Evolutionary conservation across 2,113 vertebrate genomes (phyloP).

Genomic region (Callopanchax toddi): DNA sequence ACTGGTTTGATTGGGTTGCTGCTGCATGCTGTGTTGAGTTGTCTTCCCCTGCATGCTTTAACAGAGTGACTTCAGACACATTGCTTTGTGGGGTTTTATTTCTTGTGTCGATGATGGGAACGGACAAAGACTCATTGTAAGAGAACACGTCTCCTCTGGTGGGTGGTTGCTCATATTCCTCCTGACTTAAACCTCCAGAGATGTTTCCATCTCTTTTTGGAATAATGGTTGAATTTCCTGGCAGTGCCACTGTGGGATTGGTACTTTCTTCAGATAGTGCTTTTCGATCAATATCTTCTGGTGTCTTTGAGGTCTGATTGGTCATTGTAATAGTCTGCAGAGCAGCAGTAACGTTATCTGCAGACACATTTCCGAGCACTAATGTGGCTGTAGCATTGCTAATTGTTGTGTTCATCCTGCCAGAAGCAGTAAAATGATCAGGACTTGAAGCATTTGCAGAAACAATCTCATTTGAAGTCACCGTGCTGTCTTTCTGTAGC

Average conservation of each 20-base stretch:
- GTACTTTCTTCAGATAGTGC: neutral
- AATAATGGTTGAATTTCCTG: conserved; percentile 16
- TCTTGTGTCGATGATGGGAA: neutral
- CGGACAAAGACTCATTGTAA: conserved; percentile 24
- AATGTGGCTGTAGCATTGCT: neutral
- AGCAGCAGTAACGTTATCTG: neutral
- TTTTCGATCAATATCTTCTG: neutral
- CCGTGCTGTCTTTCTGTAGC: conserved; percentile 11
- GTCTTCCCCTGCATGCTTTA: neutral
- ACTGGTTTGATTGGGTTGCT: conserved; percentile 11
- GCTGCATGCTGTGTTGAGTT: too few relatives aligned
- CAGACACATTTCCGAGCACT: neutral
- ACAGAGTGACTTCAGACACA: neutral
- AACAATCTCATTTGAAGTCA: conserved; percentile 3
- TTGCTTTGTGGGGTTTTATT: neutral
- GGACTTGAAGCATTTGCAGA: neutral
- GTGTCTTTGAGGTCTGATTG: neutral
- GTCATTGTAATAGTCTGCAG: neutral
- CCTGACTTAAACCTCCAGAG: neutral
- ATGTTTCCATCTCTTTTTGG: neutral
- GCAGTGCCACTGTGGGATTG: conserved; percentile 1
- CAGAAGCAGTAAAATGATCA: neutral
- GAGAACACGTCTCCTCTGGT: conserved; percentile 50
- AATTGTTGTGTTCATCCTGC: conserved; percentile 4
- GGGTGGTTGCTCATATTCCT: conserved; percentile 18